Evolutionary conservation across 2,888 invertebrate species (phyloP), one percentile per base, ranked within the genome.

Genomic region (Elmis aenea): DNA sequence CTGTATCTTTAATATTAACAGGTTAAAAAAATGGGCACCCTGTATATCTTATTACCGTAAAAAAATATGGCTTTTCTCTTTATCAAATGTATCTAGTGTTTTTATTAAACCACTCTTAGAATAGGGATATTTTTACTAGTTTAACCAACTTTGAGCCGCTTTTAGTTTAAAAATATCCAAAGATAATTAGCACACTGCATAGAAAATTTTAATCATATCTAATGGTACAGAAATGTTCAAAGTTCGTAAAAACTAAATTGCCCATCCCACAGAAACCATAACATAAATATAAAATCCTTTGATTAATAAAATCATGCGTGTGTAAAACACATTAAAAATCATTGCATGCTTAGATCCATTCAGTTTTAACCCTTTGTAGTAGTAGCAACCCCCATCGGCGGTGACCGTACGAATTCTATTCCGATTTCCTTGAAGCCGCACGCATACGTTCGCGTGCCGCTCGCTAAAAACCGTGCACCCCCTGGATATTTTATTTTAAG

Each of bases 261-360:
- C 28, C 40, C 34, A 40, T 40, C 34, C 27, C 26, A 40, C 28
- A 8, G 5, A 33, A 34, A 21, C 38, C 25, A 40, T 46, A 32
- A 46, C 46, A 46, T 42, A 48, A 49, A 45, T 52, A 50, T 50
- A 44, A 45, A 41, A 46, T 52, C 43, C 47, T 46, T 57, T 51
- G 57, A 59, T 60, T 59, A 59, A 59, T 58, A 57, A 63, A 67
- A 66, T 64, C 54, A 66, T 64, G 67, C 66, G 67, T 67, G 67
- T 48, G 55, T 50, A 51, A 52, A 45, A 52, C 47, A 62, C 65
- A 66, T 66, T 66, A 64, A 64, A 66, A 66, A 66, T 54, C 51
- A 51, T 60, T 52, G 62, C 62, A 61, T 62, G 60, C 44, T 54
- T 38, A 41, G 48, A 46, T 44, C 52, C 58, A 59, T 58, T 60